A percentile compares a stretch with the other conserved stretches of the same genome.
Evolutionary conservation across 1,140 invertebrate genomes (phyloP).

Genomic region (Neelides sp.): DNA sequence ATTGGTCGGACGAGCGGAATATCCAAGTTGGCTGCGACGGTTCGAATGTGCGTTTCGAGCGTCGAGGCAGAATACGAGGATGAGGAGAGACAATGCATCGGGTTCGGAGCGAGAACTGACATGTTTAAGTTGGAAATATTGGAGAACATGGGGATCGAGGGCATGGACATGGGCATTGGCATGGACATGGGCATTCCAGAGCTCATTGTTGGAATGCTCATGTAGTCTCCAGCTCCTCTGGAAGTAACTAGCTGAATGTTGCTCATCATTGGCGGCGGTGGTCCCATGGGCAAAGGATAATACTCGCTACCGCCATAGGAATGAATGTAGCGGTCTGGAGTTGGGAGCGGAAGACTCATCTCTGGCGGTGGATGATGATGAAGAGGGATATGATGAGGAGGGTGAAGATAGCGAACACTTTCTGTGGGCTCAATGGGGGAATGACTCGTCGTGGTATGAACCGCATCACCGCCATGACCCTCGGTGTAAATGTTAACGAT

Average conservation of each 20-base stretch:
- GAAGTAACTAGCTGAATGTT: conserved; percentile 18
- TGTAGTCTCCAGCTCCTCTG: conserved; percentile 10
- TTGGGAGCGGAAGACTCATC: background rate
- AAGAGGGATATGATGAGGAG: background rate
- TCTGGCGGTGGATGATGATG: conserved; percentile 2
- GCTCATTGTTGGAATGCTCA: conserved; percentile 3
- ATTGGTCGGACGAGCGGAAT: conserved; percentile 29
- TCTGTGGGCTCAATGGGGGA: background rate
- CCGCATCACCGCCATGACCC: conserved; percentile 21
- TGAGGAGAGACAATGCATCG: conserved; percentile 3
- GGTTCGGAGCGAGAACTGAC: background rate
- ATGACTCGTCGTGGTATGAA: background rate
- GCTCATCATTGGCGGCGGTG: conserved; percentile 13
- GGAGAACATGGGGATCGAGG: background rate
- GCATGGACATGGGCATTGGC: conserved; percentile 7
- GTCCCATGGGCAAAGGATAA: conserved; percentile 12
- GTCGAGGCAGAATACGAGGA: conserved; percentile 20
- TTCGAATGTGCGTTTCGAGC: conserved; percentile 28
- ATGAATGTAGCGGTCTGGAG: background rate
- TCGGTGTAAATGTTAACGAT: conserved; percentile 45
- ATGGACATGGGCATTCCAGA: conserved; percentile 16
- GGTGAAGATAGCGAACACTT: background rate
- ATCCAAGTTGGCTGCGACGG: conserved; percentile 29
- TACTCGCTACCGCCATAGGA: conserved; percentile 5
- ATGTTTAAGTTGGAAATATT: background rate